A percentile compares a stretch with the other conserved stretches of the same genome.
phyloP scores from a whole-genome alignment of 2,113 vertebrate genomes.

The Malurus alboscapulatus region DNA sequence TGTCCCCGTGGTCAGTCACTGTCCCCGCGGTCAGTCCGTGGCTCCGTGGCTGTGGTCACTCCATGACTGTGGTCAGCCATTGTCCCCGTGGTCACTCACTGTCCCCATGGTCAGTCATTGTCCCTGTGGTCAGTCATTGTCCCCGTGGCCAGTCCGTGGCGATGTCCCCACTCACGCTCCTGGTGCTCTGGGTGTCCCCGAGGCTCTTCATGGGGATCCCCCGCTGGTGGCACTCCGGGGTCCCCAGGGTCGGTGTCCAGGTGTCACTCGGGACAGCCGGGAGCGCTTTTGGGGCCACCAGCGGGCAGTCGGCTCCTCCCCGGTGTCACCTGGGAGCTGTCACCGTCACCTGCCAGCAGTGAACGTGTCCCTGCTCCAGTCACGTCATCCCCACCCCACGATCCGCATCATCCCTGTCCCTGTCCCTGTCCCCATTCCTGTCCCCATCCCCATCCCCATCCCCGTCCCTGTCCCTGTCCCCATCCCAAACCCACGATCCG shows the following conservation, averaged over 20 bases:
- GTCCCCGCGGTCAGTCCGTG: fast-evolving
- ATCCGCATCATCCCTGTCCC: background rate
- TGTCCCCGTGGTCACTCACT: too few relatives aligned
- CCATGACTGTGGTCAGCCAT: too few relatives aligned
- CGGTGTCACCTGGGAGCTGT: background rate
- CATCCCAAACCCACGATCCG: too few relatives aligned
- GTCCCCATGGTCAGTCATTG: too few relatives aligned
- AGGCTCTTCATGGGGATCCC: background rate
- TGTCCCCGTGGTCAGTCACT: too few relatives aligned
- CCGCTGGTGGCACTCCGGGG: fast-evolving
- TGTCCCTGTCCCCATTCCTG: background rate
- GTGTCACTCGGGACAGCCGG: background rate
- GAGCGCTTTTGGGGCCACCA: background rate
- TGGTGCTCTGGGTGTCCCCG: fast-evolving
- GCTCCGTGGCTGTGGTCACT: background rate
- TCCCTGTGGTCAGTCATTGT: background rate
- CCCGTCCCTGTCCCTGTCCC: fast-evolving
- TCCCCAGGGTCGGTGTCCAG: background rate
- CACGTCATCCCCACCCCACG: background rate
- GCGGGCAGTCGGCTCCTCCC: background rate
- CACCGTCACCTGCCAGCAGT: background rate
- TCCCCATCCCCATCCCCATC: background rate
- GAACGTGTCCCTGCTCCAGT: background rate
- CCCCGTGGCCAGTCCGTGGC: background rate
- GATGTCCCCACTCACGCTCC: background rate